A percentile compares a stretch with the other conserved stretches of the same genome.
Evolutionary conservation across 2,888 invertebrate species (phyloP).

Genomic region (Tinea pellionella): DNA sequence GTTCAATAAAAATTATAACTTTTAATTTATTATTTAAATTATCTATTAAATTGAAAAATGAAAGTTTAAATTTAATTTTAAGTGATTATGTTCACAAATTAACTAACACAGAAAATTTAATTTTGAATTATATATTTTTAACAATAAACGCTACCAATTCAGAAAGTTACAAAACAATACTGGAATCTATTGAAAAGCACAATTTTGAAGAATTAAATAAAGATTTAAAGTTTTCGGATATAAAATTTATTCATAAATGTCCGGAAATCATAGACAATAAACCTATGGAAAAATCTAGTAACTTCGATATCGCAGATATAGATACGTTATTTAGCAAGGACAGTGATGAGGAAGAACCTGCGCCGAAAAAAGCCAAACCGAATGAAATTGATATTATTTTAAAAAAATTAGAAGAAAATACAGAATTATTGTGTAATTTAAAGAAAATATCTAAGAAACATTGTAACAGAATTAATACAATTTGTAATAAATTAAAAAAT

Average conservation of each 20-base stretch:
- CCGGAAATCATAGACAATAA: conserved; percentile 20
- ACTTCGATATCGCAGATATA: conserved; percentile 46
- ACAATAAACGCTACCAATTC: not conserved
- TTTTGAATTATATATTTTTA: conserved; percentile 23
- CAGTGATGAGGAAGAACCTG: conserved; percentile 31
- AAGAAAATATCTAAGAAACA: conserved; percentile 32
- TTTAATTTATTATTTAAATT: conserved; percentile 36
- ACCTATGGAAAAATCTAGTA: conserved; percentile 22
- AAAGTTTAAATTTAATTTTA: conserved; percentile 18
- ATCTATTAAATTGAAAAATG: conserved; percentile 17
- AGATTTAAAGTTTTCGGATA: conserved; percentile 15
- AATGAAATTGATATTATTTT: conserved; percentile 34
- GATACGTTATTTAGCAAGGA: conserved; percentile 36
- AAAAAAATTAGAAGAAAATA: conserved; percentile 35
- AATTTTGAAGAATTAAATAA: not conserved
- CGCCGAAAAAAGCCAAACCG: conserved; percentile 40
- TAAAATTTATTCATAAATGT: conserved; percentile 34
- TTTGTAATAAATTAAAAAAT: conserved; percentile 33
- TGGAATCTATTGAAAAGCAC: not conserved
- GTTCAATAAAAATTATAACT: conserved; percentile 29
- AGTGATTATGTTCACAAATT: conserved; percentile 26
- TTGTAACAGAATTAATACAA: conserved; percentile 31
- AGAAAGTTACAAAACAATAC: conserved; percentile 23
- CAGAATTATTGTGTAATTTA: conserved; percentile 27
- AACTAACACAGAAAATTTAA: conserved; percentile 24